Conservation (phyloP, 1,140 invertebrate species). For the Ladona fulva region DNA sequence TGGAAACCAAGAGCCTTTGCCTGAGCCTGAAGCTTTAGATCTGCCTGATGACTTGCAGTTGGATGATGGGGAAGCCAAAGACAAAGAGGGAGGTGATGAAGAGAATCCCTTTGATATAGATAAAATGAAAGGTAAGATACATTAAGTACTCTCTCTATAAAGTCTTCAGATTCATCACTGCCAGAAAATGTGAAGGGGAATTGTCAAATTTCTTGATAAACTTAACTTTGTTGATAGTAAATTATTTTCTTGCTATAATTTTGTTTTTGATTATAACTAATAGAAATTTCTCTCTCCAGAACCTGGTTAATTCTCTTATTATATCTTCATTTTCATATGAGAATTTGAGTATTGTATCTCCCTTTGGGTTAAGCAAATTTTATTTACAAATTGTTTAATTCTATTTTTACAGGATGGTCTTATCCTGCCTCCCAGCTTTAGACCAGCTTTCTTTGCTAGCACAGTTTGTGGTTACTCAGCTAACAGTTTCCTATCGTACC, state of each 20-base stretch:
- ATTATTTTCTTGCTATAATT: no score
- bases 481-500: constrained; percentile 62
- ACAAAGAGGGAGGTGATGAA: constrained; percentile 41
- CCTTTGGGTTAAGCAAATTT: no score
- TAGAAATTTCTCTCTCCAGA: no score
- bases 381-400: no score
- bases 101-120: constrained; percentile 80
- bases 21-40: constrained; percentile 75
- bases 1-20: constrained; percentile 60
- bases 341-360: no score
- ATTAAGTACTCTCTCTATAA: no score
- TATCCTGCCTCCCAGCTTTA: constrained; percentile 53
- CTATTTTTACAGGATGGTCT: constrained; percentile 28
- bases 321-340: no score
- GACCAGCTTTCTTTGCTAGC: constrained; percentile 64
- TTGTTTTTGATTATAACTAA: no score
- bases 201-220: no score
- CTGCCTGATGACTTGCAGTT: constrained; percentile 77
- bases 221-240: background rate
- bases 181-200: background rate
- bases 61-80: constrained; percentile 59
- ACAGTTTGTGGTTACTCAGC: constrained; percentile 68
- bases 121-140: constrained; percentile 49
- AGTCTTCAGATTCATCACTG: constrained; percentile 18
- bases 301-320: no score